phyloP scores from a whole-genome alignment of 1,140 invertebrate species.

The Formica selysi region DNA sequence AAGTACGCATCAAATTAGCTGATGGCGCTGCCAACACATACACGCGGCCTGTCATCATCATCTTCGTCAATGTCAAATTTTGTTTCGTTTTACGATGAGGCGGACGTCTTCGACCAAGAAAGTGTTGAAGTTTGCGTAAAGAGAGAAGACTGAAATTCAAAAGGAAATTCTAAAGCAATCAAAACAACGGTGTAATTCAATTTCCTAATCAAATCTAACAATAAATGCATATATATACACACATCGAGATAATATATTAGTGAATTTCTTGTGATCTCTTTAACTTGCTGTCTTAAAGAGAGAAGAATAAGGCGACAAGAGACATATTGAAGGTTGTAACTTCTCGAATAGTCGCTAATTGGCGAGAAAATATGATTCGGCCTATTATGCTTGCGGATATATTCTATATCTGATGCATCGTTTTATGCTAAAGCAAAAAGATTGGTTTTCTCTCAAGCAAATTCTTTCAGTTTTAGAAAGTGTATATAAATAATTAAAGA shows the following conservation, averaged over 20 bases:
- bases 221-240: not conserved
- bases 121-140: slow-evolving; percentile 18
- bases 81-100: slow-evolving; percentile 31
- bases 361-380: slow-evolving; percentile 76
- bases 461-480: slow-evolving; percentile 34
- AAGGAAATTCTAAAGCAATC: slow-evolving; percentile 19
- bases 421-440: slow-evolving; percentile 48
- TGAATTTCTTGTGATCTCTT: not conserved
- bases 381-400: slow-evolving; percentile 75
- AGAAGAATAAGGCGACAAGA: slow-evolving; percentile 24
- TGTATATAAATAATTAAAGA: not conserved
- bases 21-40: slow-evolving; percentile 48
- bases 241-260: not conserved
- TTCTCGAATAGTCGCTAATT: slow-evolving; percentile 74
- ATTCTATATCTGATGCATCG: slow-evolving; percentile 69
- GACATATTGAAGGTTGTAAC: slow-evolving; percentile 37
- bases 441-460: slow-evolving; percentile 56
- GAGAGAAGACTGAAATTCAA: slow-evolving; percentile 11
- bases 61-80: slow-evolving; percentile 70
- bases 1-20: slow-evolving; percentile 66
- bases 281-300: slow-evolving; percentile 9
- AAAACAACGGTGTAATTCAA: not conserved
- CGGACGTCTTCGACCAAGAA: slow-evolving; percentile 11
- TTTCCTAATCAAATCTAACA: not conserved
- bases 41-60: slow-evolving; percentile 61